A percentile compares a stretch with the other conserved stretches of the same genome.
Conservation (phyloP, 2,888 invertebrate genomes). For the Ormyrus labotus region DNA sequence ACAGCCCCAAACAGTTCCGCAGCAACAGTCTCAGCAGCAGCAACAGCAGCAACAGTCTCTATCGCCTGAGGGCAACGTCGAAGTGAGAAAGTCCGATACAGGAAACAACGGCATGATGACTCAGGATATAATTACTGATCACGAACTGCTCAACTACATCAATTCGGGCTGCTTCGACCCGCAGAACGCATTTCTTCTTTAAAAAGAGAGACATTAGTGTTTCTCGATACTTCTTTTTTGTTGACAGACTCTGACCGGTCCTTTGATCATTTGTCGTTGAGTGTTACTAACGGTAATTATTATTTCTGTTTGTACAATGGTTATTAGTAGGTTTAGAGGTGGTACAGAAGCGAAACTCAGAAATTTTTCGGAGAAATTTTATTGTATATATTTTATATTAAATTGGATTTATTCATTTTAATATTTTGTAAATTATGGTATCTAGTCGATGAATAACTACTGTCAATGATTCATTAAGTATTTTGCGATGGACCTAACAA, state of each 20-base stretch:
- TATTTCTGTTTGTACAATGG: slow-evolving; percentile 21
- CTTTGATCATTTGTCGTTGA: slow-evolving; percentile 41
- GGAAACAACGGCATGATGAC: slow-evolving; percentile 78
- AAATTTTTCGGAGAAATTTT: neutral
- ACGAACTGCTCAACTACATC: slow-evolving; percentile 91
- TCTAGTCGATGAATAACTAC: neutral
- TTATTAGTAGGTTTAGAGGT: slow-evolving; percentile 3
- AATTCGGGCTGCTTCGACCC: slow-evolving; percentile 92
- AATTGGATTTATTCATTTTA: slow-evolving; percentile 17
- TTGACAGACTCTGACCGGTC: neutral
- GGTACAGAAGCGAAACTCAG: slow-evolving; percentile 53
- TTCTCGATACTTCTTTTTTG: slow-evolving; percentile 4
- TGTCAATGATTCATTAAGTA: neutral
- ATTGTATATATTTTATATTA: slow-evolving; percentile 16
- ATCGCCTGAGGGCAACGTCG: slow-evolving; percentile 73
- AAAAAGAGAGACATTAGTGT: slow-evolving; percentile 58
- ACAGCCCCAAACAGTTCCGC: slow-evolving; percentile 71
- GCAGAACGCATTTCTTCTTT: slow-evolving; percentile 71
- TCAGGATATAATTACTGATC: slow-evolving; percentile 90
- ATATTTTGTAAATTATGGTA: neutral
- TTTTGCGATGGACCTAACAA: slow-evolving; percentile 10
- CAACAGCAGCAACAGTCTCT: slow-evolving; percentile 41
- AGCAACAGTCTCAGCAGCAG: slow-evolving; percentile 68
- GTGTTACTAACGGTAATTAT: slow-evolving; percentile 45
- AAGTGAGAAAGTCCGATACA: slow-evolving; percentile 76